Conservation (phyloP, 2,797 vertebrate genomes). For the Poeciliopsis infans region DNA sequence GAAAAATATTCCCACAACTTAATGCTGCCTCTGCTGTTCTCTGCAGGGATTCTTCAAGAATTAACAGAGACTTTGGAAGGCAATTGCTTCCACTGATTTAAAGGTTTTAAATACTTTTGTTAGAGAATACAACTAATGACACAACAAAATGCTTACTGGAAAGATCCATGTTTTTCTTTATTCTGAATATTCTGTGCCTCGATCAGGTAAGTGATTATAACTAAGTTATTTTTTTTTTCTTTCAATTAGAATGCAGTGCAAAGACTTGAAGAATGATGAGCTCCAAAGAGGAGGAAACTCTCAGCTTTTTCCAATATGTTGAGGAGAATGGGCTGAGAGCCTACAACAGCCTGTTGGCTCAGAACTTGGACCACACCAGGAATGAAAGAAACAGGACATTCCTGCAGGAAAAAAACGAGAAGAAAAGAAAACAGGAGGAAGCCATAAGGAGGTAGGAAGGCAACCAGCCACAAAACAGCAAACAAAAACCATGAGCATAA, state of each 20-base stretch:
- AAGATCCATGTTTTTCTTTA: background rate
- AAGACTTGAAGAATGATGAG: slow-evolving; percentile 93
- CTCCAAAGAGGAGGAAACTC: slow-evolving; percentile 91
- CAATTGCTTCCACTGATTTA: background rate
- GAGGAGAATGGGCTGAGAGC: slow-evolving; percentile 97
- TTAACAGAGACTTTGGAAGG: background rate
- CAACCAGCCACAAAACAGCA: slow-evolving; percentile 4
- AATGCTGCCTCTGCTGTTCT: background rate
- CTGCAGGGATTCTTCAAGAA: background rate
- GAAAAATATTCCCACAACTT: background rate
- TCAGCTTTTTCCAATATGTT: slow-evolving; percentile 96
- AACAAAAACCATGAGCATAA: background rate
- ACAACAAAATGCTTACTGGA: slow-evolving; percentile 14
- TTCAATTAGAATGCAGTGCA: slow-evolving; percentile 83
- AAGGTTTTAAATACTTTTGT: background rate
- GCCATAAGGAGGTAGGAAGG: slow-evolving; percentile 92
- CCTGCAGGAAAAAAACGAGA: slow-evolving; percentile 97
- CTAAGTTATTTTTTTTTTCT: slow-evolving; percentile 36
- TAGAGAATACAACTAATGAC: background rate
- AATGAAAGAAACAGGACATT: slow-evolving; percentile 94
- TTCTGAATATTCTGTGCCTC: background rate
- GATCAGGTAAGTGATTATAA: background rate
- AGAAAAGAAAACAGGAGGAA: slow-evolving; percentile 96
- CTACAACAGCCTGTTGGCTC: slow-evolving; percentile 92
- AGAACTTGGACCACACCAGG: slow-evolving; percentile 94